Conservation (phyloP, 2,888 invertebrate species). For the Apodemia mormo region DNA sequence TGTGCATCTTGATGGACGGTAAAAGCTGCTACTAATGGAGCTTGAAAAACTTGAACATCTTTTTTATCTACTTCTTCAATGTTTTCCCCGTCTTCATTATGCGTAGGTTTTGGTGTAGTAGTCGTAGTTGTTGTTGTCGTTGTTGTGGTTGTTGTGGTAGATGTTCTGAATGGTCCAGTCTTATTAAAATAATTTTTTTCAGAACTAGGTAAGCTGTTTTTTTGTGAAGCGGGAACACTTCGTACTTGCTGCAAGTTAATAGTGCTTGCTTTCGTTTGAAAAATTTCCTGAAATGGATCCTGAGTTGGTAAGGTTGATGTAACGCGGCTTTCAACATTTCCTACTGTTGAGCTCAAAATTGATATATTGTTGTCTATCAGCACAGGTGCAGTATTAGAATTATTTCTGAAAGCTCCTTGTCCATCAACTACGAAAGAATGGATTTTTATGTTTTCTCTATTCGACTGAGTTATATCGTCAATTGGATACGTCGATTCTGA, state of each 20-base stretch:
- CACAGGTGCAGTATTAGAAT: conserved; percentile 56
- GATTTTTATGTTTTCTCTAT: conserved; percentile 63
- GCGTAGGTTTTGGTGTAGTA: conserved; percentile 85
- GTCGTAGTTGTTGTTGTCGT: conserved; percentile 80
- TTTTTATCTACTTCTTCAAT: conserved; percentile 85
- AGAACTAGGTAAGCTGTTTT: conserved; percentile 37
- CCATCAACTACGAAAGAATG: conserved; percentile 81
- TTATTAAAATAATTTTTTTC: conserved; percentile 45
- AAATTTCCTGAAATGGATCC: conserved; percentile 66
- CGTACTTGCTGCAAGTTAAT: conserved; percentile 64
- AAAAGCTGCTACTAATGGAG: conserved; percentile 91
- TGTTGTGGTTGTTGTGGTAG: conserved; percentile 58
- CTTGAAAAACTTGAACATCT: conserved; percentile 90
- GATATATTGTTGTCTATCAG: conserved; percentile 66
- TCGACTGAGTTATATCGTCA: conserved; percentile 2
- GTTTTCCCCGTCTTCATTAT: conserved; percentile 85
- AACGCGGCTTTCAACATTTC: conserved; percentile 73
- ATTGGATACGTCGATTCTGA: not conserved
- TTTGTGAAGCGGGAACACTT: conserved; percentile 58
- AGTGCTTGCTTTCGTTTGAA: conserved; percentile 62
- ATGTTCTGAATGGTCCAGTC: conserved; percentile 31
- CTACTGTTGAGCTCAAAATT: conserved; percentile 67
- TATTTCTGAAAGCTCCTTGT: conserved; percentile 65
- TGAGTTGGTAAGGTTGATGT: conserved; percentile 64
- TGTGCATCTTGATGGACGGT: conserved; percentile 91